Evolutionary conservation across 2,888 invertebrate species (phyloP).

Genomic region (Caenorhabditis uteleia): DNA sequence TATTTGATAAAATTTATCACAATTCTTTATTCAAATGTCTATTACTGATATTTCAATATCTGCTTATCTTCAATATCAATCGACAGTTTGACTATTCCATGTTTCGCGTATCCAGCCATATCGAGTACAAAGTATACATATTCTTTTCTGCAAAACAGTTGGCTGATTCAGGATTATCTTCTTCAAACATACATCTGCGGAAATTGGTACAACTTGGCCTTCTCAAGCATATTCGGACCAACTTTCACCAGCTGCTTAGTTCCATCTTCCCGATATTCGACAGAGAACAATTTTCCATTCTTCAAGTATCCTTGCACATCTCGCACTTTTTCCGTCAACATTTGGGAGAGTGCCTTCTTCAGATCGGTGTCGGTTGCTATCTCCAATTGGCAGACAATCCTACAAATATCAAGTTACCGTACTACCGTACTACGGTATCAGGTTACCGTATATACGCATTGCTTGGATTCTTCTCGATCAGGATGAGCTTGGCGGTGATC

Average conservation of each 20-base stretch:
- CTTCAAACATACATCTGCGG: constrained; percentile 9
- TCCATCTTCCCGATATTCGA: constrained; percentile 1
- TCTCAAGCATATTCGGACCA: background rate
- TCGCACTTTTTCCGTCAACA: constrained; percentile 3
- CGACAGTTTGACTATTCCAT: constrained; percentile 10
- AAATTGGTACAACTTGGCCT: background rate
- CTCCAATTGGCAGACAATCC: constrained; percentile 3
- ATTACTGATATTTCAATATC: no score
- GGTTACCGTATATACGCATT: constrained; percentile 12
- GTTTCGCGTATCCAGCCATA: constrained; percentile 4
- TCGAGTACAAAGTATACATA: constrained; percentile 15
- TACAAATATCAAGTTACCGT: constrained; percentile 3
- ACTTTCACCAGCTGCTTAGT: constrained; percentile 11
- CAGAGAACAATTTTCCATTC: constrained; percentile 2
- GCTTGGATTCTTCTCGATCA: constrained; percentile 8
- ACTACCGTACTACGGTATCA: no score
- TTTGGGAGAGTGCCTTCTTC: background rate
- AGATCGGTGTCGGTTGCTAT: background rate
- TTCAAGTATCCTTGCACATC: background rate
- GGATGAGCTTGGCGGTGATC: constrained; percentile 10
- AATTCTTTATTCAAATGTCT: no score
- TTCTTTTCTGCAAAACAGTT: constrained; percentile 7
- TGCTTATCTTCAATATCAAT: constrained; percentile 10
- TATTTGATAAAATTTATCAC: no score
- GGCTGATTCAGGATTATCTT: background rate